phyloP scores from a whole-genome alignment of 2,113 vertebrate genomes.

The Dunckerocampus dactyliophorus region DNA sequence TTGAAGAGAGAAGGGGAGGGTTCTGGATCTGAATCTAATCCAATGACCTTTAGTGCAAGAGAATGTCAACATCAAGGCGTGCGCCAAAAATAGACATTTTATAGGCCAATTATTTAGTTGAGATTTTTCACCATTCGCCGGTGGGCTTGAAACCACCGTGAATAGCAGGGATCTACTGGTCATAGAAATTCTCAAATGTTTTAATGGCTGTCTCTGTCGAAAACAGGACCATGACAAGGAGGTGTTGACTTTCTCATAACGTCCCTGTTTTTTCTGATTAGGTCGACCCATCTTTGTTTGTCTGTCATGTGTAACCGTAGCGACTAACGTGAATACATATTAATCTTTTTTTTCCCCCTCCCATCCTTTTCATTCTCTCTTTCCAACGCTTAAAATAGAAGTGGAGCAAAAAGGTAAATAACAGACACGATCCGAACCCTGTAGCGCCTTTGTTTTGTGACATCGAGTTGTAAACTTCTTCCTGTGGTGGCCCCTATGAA shows the following conservation, averaged over 20 bases:
- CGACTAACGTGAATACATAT: conserved; percentile 96
- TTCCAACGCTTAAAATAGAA: conserved; percentile 99
- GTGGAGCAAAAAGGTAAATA: conserved; percentile 99
- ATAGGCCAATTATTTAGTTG: too few relatives aligned
- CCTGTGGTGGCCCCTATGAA: conserved; percentile 80
- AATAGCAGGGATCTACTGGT: too few relatives aligned
- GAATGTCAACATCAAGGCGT: too few relatives aligned
- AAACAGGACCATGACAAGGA: conserved; percentile 77
- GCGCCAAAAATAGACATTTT: too few relatives aligned
- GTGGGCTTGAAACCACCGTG: too few relatives aligned
- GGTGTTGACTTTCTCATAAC: conserved; percentile 67
- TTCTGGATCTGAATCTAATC: too few relatives aligned
- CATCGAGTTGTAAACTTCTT: conserved; percentile 92
- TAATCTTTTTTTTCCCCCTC: conserved; percentile 96
- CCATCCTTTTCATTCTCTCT: conserved; percentile 96
- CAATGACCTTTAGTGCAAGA: too few relatives aligned
- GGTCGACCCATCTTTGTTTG: conserved; percentile 82
- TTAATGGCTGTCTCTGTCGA: conserved; percentile 43
- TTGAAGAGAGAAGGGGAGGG: too few relatives aligned
- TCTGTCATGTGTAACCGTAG: conserved; percentile 87
- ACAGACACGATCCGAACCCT: conserved; percentile 87
- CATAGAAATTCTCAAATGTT: too few relatives aligned
- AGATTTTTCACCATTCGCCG: too few relatives aligned
- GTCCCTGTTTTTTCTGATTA: conserved; percentile 77
- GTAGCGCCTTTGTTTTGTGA: conserved; percentile 96